Percentiles rank a stretch among this genome's conserved stretches.
Conservation (phyloP, 1,140 invertebrate genomes). For the Wiebesia pumilae region DNA sequence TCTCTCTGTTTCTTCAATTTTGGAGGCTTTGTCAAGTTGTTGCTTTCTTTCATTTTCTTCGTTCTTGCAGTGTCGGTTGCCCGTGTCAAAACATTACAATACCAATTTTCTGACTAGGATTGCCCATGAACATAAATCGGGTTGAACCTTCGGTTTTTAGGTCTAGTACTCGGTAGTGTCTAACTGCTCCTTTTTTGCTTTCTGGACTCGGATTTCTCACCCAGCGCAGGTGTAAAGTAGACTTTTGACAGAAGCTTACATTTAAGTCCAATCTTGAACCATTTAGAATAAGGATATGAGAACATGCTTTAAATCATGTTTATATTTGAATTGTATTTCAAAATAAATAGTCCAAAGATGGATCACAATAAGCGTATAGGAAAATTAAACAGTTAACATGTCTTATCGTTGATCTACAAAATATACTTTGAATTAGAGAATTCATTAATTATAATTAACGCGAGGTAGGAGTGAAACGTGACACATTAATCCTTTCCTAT, state of each 20-base stretch:
- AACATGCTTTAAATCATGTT: background rate
- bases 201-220: background rate
- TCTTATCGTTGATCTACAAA: too few relatives aligned
- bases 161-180: slow-evolving; percentile 6
- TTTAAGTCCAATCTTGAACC: background rate
- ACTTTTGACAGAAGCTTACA: slow-evolving; percentile 17
- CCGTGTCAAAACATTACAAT: slow-evolving; percentile 68
- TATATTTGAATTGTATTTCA: background rate
- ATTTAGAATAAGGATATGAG: background rate
- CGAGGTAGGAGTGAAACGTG: too few relatives aligned
- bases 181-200: background rate
- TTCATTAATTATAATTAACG: too few relatives aligned
- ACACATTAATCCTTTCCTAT: too few relatives aligned
- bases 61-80: slow-evolving; percentile 55
- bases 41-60: slow-evolving; percentile 9
- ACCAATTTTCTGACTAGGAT: slow-evolving; percentile 42
- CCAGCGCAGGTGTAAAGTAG: background rate
- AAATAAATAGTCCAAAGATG: background rate
- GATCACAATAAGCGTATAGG: background rate
- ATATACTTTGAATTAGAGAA: too few relatives aligned
- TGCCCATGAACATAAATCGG: slow-evolving; percentile 30
- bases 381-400: background rate
- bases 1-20: slow-evolving; percentile 12
- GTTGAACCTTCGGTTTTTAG: slow-evolving; percentile 2
- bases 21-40: slow-evolving; percentile 29